Conservation (phyloP, 1,140 invertebrate species). For the Cotesia chilonis region DNA sequence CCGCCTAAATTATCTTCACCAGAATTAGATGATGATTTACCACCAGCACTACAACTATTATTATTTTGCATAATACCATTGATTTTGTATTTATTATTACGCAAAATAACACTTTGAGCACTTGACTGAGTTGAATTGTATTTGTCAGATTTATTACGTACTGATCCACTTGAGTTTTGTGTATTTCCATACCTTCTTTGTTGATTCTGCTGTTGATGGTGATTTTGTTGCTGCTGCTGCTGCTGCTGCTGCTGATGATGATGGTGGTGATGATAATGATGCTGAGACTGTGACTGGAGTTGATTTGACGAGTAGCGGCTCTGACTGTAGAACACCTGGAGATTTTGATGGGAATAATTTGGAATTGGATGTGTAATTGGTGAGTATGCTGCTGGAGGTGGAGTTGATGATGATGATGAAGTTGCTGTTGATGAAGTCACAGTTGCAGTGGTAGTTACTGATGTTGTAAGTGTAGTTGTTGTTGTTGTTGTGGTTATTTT, state of each 20-base stretch:
- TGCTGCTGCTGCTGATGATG: conserved; percentile 32
- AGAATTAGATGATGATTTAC: conserved; percentile 37
- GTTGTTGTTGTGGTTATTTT: neutral
- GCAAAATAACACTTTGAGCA: conserved; percentile 44
- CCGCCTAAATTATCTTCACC: conserved; percentile 49
- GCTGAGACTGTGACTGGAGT: conserved; percentile 28
- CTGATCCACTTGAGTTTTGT: conserved; percentile 26
- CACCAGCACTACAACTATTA: conserved; percentile 5
- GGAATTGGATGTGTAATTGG: conserved; percentile 55
- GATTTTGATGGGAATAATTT: conserved; percentile 57
- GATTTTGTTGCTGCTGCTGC: conserved; percentile 34
- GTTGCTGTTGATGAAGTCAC: no score
- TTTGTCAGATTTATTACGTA: conserved; percentile 14
- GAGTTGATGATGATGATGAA: conserved; percentile 40
- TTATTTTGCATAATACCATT: conserved; percentile 52
- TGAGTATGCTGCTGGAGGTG: conserved; percentile 54
- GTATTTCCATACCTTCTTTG: conserved; percentile 34
- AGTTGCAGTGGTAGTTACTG: no score
- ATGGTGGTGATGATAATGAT: conserved; percentile 11
- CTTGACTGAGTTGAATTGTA: conserved; percentile 7
- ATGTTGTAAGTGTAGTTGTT: no score
- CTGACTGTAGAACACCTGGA: conserved; percentile 59
- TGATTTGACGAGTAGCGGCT: conserved; percentile 43
- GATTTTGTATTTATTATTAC: conserved; percentile 56
- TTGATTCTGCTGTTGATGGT: conserved; percentile 34